These are phyloP conservation scores for Geophilus truncorum DNA, from an alignment of 2,888 invertebrate genomes.

Conservation along the genomic window DNA sequence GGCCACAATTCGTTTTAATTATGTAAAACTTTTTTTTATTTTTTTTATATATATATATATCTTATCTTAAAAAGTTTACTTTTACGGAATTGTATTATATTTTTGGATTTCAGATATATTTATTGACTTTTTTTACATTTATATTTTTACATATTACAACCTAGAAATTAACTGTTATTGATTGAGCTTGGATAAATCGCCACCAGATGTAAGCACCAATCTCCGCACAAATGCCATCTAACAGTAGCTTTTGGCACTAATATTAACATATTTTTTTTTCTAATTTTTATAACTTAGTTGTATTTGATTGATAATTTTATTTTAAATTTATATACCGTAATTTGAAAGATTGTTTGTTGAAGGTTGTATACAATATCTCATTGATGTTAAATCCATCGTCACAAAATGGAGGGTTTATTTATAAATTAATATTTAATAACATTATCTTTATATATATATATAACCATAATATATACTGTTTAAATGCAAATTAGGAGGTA, in stretches of 20 bases:
- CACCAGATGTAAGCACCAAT: background rate
- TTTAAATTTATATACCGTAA: background rate
- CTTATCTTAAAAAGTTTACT: background rate
- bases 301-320: slow-evolving; percentile 3
- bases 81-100: background rate
- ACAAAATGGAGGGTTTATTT: background rate
- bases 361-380: background rate
- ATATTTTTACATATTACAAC: background rate
- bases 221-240: slow-evolving; percentile 11
- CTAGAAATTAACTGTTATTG: background rate
- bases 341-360: background rate
- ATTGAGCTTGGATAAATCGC: slow-evolving; percentile 2
- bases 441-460: background rate
- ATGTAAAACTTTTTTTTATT: background rate
- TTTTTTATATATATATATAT: background rate
- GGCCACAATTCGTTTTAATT: background rate
- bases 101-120: background rate
- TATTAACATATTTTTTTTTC: slow-evolving; percentile 10
- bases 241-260: slow-evolving; percentile 14
- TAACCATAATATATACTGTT: background rate
- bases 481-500: no score
- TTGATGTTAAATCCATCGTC: background rate
- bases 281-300: slow-evolving; percentile 7
- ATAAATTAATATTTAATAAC: background rate
- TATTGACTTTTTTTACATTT: background rate